A percentile compares a stretch with the other conserved stretches of the same genome.
phyloP scores from a whole-genome alignment of 2,888 invertebrate genomes.

The Copidosoma aretas region DNA sequence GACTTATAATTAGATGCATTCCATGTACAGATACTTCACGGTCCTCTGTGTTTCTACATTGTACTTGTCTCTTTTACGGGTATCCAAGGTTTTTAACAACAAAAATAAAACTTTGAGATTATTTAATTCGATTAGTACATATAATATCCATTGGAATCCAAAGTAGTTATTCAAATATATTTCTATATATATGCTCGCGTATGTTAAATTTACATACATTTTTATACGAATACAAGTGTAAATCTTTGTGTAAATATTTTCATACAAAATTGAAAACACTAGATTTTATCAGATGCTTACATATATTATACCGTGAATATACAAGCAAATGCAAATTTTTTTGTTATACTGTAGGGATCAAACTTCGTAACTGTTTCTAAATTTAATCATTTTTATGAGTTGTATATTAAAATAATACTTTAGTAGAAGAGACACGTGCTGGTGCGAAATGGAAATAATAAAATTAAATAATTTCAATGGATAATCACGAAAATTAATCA shows the following conservation, averaged over 20 bases:
- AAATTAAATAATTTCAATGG: constrained; percentile 3
- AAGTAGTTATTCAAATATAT: neutral
- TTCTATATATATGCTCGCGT: constrained; percentile 6
- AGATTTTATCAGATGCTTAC: constrained; percentile 17
- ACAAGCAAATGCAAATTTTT: no score
- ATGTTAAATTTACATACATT: constrained; percentile 20
- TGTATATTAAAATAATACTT: constrained; percentile 9
- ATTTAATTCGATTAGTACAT: neutral
- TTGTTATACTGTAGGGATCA: no score
- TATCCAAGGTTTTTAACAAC: neutral
- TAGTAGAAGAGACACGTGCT: constrained; percentile 15
- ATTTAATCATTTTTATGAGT: no score
- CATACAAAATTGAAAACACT: constrained; percentile 8
- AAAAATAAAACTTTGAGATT: neutral
- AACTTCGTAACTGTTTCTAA: constrained; percentile 20
- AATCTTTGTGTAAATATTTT: constrained; percentile 18
- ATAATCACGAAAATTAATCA: constrained; percentile 3
- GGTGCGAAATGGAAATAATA: constrained; percentile 19
- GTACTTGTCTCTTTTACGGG: constrained; percentile 18
- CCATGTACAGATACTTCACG: neutral
- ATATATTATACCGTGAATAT: no score
- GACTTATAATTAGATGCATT: neutral
- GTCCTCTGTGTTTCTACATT: constrained; percentile 1
- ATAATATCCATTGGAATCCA: neutral
- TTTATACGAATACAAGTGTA: constrained; percentile 6